Evolutionary conservation across 1,140 invertebrate genomes (phyloP).

Genomic region (Brachionus asplanchnoidis): DNA sequence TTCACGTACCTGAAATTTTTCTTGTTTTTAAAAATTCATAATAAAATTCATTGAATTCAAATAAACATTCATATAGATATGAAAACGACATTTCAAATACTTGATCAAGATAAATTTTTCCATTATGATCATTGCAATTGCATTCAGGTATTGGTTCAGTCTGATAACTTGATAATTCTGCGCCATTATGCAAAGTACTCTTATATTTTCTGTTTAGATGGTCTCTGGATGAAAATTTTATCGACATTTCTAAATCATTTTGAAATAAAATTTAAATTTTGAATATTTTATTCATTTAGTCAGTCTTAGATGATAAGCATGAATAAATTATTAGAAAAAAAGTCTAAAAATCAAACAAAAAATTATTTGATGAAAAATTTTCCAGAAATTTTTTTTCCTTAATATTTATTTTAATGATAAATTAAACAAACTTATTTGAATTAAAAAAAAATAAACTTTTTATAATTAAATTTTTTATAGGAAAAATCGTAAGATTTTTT

Average conservation of each 20-base stretch:
- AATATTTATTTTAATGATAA: neutral
- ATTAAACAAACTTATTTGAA: neutral
- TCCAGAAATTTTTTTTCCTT: neutral
- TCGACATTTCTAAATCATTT: constrained; percentile 1
- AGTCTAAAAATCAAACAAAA: neutral
- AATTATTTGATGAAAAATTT: neutral
- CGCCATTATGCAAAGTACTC: neutral
- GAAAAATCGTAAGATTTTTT: neutral
- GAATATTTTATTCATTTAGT: constrained; percentile 14
- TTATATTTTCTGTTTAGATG: neutral
- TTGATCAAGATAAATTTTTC: constrained; percentile 20
- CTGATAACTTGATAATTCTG: neutral
- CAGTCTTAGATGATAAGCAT: neutral
- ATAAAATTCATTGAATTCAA: constrained; percentile 23
- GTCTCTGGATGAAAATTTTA: neutral
- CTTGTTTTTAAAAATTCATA: neutral
- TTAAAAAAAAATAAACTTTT: neutral
- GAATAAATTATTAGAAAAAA: neutral
- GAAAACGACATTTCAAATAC: constrained; percentile 9
- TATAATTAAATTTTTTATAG: neutral
- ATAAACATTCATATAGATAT: constrained; percentile 24
- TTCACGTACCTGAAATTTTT: constrained; percentile 9
- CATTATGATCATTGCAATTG: neutral
- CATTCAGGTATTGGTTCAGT: neutral
- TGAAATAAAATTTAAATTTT: neutral